A percentile compares a stretch with the other conserved stretches of the same genome.
phyloP scores from a whole-genome alignment of 2,888 invertebrate genomes.

The Ectemnius cavifrons region DNA sequence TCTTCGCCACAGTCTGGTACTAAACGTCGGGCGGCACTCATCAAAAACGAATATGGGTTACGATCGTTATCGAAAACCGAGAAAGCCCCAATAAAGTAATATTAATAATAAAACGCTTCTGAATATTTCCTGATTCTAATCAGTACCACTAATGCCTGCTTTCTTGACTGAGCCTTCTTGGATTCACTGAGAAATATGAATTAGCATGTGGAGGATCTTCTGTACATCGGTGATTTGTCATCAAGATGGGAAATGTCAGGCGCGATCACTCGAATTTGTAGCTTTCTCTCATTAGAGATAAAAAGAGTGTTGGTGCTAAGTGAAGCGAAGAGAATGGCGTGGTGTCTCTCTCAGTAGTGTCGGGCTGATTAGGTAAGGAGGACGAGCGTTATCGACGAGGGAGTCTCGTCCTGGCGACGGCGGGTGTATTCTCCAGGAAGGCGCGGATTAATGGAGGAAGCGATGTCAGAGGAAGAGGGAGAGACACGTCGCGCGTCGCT shows the following conservation, averaged over 20 bases:
- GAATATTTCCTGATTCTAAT: too few species aligned
- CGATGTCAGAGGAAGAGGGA: background rate
- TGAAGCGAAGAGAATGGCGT: background rate
- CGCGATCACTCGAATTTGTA: background rate
- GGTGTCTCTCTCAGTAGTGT: too few species aligned
- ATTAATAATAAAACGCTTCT: too few species aligned
- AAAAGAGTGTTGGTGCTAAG: constrained; percentile 3
- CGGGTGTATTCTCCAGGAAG: too few species aligned
- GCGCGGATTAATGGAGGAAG: background rate
- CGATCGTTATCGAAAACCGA: background rate
- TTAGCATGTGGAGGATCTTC: background rate
- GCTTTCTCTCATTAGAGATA: constrained; percentile 8
- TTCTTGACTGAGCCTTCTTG: too few species aligned
- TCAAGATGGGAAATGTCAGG: background rate
- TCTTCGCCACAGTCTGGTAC: too few species aligned
- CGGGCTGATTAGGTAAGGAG: background rate
- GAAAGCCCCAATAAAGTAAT: too few species aligned
- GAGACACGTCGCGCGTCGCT: constrained; percentile 15
- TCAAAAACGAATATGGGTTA: background rate
- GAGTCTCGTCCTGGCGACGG: background rate
- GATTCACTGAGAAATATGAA: background rate
- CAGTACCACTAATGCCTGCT: too few species aligned
- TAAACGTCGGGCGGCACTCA: background rate
- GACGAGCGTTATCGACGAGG: constrained; percentile 4
- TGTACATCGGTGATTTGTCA: constrained; percentile 1